A percentile compares a stretch with the other conserved stretches of the same genome.
These are phyloP conservation scores for Rhabdophis nuchalis DNA, from an alignment of 2,797 vertebrate species.

Conservation along the genomic window DNA sequence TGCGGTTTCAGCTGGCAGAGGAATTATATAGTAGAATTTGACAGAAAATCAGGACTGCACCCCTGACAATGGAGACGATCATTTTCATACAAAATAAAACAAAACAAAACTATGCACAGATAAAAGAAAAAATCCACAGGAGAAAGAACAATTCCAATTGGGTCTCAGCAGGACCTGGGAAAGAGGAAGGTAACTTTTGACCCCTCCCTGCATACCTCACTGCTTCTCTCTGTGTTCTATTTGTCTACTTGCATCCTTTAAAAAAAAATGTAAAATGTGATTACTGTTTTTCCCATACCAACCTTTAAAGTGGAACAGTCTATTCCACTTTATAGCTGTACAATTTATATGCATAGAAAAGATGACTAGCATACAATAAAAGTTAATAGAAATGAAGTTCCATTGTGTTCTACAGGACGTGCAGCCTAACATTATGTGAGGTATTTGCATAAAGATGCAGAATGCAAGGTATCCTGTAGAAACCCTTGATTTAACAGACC, in stretches of 20 bases:
- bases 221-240: background rate
- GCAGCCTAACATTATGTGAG: background rate
- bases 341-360: background rate
- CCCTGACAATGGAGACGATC: background rate
- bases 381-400: background rate
- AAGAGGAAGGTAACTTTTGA: background rate
- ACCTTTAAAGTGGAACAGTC: background rate
- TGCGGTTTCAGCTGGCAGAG: background rate
- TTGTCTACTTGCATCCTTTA: background rate
- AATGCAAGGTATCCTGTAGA: background rate
- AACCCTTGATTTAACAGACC: background rate
- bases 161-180: background rate
- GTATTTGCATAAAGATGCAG: background rate
- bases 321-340: background rate
- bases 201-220: background rate
- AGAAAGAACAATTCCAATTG: background rate
- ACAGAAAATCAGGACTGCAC: background rate
- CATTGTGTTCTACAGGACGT: background rate
- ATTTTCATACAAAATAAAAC: background rate
- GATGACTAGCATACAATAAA: background rate
- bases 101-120: background rate
- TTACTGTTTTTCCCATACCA: background rate
- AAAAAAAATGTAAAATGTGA: background rate
- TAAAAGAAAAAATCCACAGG: background rate
- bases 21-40: background rate